Conservation (phyloP, 2,113 vertebrate genomes). For the Ophthalmolycus amberensis region DNA sequence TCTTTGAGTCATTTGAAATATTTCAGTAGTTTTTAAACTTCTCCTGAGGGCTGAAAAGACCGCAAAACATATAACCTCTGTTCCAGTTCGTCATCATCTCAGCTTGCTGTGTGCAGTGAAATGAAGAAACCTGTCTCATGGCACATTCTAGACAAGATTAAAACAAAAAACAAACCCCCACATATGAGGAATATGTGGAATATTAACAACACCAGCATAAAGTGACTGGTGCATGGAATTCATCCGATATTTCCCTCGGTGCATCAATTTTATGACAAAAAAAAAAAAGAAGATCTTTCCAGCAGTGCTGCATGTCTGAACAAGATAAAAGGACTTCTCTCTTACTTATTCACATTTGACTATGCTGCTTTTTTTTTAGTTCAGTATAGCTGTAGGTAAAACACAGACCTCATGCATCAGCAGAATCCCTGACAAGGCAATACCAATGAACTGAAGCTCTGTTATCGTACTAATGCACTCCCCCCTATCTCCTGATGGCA, state of each 20-base stretch:
- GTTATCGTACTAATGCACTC: conserved; percentile 54
- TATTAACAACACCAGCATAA: conserved; percentile 21
- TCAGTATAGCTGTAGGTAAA: conserved; percentile 37
- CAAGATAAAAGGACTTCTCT: neutral
- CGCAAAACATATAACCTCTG: conserved; percentile 40
- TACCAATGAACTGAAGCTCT: conserved; percentile 32
- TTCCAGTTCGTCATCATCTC: conserved; percentile 40
- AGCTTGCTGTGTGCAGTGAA: conserved; percentile 36
- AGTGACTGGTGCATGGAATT: conserved; percentile 30
- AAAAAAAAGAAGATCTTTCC: conserved; percentile 4
- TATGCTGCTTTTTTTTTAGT: conserved; percentile 22
- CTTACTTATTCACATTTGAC: conserved; percentile 28
- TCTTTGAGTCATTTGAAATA: conserved; percentile 48
- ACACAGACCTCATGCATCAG: conserved; percentile 37
- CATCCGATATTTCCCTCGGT: conserved; percentile 3
- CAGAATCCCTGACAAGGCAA: conserved; percentile 44
- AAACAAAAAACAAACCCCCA: conserved; percentile 3
- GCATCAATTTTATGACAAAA: conserved; percentile 26
- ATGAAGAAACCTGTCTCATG: conserved; percentile 39
- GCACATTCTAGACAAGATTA: conserved; percentile 25
- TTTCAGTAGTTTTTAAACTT: conserved; percentile 45
- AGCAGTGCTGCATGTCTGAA: conserved; percentile 18
- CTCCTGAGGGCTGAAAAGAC: conserved; percentile 32
- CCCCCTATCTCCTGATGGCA: conserved; percentile 36
- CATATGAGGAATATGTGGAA: neutral